phyloP scores from a whole-genome alignment of 2,888 invertebrate genomes.

The Drosophila ochracea region DNA sequence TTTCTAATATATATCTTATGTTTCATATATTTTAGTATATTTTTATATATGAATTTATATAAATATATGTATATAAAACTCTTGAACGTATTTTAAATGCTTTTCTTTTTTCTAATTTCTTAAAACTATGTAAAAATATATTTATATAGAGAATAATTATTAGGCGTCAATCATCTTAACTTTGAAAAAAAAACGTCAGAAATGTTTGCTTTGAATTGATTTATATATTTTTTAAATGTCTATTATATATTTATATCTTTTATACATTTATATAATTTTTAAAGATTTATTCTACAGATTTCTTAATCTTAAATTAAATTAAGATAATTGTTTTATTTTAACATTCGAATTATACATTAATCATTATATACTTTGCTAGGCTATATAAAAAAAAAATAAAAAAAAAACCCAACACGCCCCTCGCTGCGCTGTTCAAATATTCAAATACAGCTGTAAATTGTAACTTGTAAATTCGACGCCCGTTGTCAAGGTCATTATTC shows the following conservation, averaged over 20 bases:
- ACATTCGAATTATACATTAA: background rate
- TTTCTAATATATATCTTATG: background rate
- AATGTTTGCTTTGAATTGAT: background rate
- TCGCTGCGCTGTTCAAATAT: slow-evolving; percentile 63
- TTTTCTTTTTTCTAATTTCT: background rate
- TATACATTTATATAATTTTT: background rate
- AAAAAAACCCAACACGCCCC: slow-evolving; percentile 30
- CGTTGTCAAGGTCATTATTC: slow-evolving; percentile 68
- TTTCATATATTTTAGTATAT: background rate
- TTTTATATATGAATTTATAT: background rate
- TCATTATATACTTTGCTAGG: background rate
- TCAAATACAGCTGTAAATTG: slow-evolving; percentile 76
- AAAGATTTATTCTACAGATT: background rate
- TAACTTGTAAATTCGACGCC: slow-evolving; percentile 65
- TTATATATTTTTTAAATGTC: background rate
- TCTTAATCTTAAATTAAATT: background rate
- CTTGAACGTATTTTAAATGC: background rate
- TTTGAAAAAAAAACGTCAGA: too few relatives aligned
- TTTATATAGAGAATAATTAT: too few relatives aligned
- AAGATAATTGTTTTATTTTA: background rate
- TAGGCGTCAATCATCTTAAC: too few relatives aligned
- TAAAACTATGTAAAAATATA: too few relatives aligned
- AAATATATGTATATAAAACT: background rate
- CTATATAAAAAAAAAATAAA: slow-evolving; percentile 8
- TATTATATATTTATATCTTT: background rate